Conservation (phyloP, 2,888 invertebrate species). For the Noctua pronuba region DNA sequence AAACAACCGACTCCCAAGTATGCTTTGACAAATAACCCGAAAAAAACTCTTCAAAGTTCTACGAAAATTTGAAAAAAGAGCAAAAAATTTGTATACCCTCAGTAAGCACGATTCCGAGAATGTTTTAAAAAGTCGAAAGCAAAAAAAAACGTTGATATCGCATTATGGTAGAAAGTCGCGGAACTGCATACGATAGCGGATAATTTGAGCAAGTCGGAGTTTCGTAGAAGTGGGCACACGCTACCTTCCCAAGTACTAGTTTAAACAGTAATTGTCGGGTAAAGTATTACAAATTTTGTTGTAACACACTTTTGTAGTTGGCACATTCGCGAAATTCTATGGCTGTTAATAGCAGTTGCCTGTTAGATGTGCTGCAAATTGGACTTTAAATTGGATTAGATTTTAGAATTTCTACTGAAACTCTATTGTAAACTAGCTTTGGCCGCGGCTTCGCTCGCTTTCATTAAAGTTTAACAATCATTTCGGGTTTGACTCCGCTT, state of each 20-base stretch:
- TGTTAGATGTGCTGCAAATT: slow-evolving; percentile 32
- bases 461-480: too few relatives aligned
- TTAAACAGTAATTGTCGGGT: slow-evolving; percentile 59
- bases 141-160: slow-evolving; percentile 23
- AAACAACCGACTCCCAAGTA: slow-evolving; percentile 59
- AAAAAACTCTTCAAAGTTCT: slow-evolving; percentile 52
- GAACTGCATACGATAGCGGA: slow-evolving; percentile 52
- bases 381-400: slow-evolving; percentile 17
- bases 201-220: slow-evolving; percentile 55
- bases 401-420: neutral
- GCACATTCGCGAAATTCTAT: slow-evolving; percentile 33
- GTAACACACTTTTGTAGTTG: slow-evolving; percentile 43
- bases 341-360: slow-evolving; percentile 11
- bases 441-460: too few relatives aligned
- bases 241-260: slow-evolving; percentile 50
- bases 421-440: neutral
- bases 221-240: slow-evolving; percentile 56
- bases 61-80: slow-evolving; percentile 36
- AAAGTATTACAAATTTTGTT: slow-evolving; percentile 57
- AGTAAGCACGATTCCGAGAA: slow-evolving; percentile 40
- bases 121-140: slow-evolving; percentile 36
- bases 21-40: slow-evolving; percentile 64
- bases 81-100: slow-evolving; percentile 34
- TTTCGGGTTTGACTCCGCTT: too few relatives aligned
- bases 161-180: slow-evolving; percentile 45